These are phyloP conservation scores for Chrysemys picta DNA, from an alignment of 2,113 vertebrate species.

Conservation along the genomic window DNA sequence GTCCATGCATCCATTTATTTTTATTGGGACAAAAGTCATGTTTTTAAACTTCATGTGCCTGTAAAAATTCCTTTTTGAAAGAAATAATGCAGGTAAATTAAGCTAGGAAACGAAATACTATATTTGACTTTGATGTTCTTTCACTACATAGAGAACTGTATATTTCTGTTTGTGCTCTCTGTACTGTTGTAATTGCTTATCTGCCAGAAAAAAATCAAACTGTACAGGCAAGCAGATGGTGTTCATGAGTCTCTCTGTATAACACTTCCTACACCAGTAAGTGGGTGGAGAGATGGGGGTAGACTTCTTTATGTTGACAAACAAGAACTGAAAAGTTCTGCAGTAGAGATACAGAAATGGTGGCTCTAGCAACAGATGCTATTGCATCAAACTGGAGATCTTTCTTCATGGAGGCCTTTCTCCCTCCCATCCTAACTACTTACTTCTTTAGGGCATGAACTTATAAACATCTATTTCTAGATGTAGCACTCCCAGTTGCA, in stretches of 20 bases:
- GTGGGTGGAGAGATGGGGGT: constrained; percentile 12
- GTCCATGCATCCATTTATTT: not conserved
- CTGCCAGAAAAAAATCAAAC: not conserved
- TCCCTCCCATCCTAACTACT: not conserved
- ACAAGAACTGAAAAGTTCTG: not conserved
- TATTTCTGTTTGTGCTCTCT: not conserved
- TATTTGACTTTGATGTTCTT: not conserved
- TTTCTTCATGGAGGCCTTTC: not conserved
- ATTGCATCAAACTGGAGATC: not conserved
- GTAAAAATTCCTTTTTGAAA: not conserved
- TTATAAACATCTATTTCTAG: not conserved
- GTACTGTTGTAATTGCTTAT: not conserved
- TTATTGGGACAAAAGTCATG: not conserved
- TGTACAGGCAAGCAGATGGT: constrained; percentile 51
- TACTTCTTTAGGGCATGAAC: fast-evolving
- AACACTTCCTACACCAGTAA: not conserved
- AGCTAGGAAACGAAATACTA: not conserved
- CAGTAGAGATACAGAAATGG: not conserved
- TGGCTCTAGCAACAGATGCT: not conserved
- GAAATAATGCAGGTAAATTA: not conserved
- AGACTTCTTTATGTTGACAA: not conserved
- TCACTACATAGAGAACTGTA: not conserved
- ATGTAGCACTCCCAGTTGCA: not conserved
- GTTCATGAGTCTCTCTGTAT: constrained; percentile 38
- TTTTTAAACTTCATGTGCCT: not conserved